Percentiles rank a stretch among this genome's conserved stretches.
Conservation (phyloP, 2,888 invertebrate species). For the Cylloceria caligata region DNA sequence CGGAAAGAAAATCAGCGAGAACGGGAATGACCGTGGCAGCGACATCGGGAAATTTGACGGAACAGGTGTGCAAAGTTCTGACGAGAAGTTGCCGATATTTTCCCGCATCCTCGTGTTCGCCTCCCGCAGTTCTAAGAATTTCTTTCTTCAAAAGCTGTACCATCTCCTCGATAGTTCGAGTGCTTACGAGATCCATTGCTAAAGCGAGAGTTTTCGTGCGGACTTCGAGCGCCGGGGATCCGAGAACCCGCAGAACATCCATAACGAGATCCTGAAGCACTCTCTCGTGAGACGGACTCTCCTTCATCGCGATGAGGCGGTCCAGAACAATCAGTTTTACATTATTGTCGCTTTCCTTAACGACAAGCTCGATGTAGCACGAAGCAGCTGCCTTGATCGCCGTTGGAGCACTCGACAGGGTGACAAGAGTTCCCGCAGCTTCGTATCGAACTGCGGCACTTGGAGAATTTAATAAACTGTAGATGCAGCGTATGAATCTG, state of each 20-base stretch:
- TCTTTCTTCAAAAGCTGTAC: conserved; percentile 96
- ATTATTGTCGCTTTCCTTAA: conserved; percentile 99
- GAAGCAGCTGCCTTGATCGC: conserved; percentile 99
- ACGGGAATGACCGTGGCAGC: conserved; percentile 97
- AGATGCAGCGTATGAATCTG: conserved; percentile 99
- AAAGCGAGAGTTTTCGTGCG: conserved; percentile 93
- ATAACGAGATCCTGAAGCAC: conserved; percentile 96
- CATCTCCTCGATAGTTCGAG: conserved; percentile 98
- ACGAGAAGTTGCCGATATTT: conserved; percentile 98
- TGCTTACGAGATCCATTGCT: conserved; percentile 95
- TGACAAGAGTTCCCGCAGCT: conserved; percentile 99
- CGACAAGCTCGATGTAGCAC: conserved; percentile 99
- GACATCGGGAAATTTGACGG: conserved; percentile 98
- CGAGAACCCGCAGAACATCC: conserved; percentile 98
- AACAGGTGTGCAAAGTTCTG: conserved; percentile 96
- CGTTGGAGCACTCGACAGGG: conserved; percentile 98
- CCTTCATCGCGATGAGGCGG: conserved; percentile 94
- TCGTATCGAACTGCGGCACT: conserved; percentile 99
- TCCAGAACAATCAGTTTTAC: conserved; percentile 99
- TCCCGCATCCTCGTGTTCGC: conserved; percentile 97
- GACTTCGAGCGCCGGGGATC: conserved; percentile 95
- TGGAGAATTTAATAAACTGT: conserved; percentile 97
- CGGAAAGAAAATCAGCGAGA: conserved; percentile 96
- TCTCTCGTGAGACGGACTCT: conserved; percentile 93
- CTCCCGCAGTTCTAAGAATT: conserved; percentile 94